Percentiles rank a stretch among this genome's conserved stretches.
These are phyloP conservation scores for Amblyraja radiata DNA, from an alignment of 2,797 vertebrate species.

Conservation along the genomic window DNA sequence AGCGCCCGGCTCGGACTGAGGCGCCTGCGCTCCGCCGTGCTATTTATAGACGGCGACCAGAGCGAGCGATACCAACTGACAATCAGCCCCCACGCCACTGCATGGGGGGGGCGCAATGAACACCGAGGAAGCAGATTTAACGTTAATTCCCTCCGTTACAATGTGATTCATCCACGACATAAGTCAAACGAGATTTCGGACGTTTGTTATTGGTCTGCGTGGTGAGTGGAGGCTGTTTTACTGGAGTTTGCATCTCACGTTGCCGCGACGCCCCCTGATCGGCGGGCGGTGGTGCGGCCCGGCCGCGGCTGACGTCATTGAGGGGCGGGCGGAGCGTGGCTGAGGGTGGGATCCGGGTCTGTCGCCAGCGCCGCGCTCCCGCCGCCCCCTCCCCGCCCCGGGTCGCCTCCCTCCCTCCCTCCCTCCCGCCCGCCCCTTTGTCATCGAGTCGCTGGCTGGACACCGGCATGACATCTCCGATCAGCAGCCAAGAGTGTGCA, in stretches of 20 bases:
- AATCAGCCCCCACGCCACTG: not conserved
- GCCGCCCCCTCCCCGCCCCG: too few relatives aligned
- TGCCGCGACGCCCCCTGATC: not conserved
- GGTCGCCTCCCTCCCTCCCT: too few relatives aligned
- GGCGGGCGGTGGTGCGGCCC: not conserved
- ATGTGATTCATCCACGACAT: too few relatives aligned
- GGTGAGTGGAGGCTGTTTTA: not conserved
- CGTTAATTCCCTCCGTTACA: not conserved
- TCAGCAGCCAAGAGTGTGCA: not conserved
- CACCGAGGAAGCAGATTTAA: rapidly evolving
- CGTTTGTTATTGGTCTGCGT: too few relatives aligned
- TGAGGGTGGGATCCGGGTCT: not conserved
- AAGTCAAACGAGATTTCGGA: too few relatives aligned
- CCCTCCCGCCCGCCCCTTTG: too few relatives aligned
- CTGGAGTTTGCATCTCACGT: rapidly evolving
- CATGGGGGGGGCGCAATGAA: too few relatives aligned
- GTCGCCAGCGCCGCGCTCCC: too few relatives aligned
- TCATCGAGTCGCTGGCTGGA: too few relatives aligned
- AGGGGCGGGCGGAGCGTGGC: not conserved
- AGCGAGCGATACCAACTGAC: not conserved
- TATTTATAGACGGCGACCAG: not conserved
- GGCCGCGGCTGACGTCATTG: not conserved
- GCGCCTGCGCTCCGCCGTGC: too few relatives aligned
- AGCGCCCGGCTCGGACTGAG: not conserved
- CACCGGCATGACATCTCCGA: slow-evolving; percentile 18